Evolutionary conservation across 2,113 vertebrate species (phyloP).

Genomic region (Myotis brandtii): DNA sequence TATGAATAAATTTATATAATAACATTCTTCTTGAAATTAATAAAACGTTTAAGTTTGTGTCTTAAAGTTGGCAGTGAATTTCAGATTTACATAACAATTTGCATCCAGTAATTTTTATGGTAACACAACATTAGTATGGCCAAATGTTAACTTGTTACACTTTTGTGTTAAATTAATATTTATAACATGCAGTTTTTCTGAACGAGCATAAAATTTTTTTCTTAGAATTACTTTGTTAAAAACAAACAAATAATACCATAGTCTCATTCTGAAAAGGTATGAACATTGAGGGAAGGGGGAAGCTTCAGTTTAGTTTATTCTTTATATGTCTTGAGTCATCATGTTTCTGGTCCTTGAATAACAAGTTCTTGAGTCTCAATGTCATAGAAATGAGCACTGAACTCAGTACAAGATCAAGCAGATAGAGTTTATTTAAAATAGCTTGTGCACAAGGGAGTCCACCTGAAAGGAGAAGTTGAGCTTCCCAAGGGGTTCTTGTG

Average conservation of each 20-base stretch:
- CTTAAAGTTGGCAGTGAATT: background rate
- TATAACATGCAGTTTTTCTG: background rate
- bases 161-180: conserved; percentile 14
- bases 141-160: background rate
- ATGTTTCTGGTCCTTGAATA: background rate
- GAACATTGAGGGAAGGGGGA: background rate
- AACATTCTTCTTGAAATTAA: background rate
- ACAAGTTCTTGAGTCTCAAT: background rate
- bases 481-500: too few species aligned
- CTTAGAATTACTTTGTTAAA: conserved; percentile 30
- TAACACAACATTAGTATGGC: conserved; percentile 9
- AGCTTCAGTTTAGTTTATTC: background rate
- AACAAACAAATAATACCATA: conserved; percentile 15
- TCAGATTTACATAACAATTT: conserved; percentile 49
- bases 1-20: background rate
- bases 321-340: background rate
- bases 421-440: too few species aligned
- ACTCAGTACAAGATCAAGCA: too few species aligned
- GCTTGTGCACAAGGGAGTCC: too few species aligned
- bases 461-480: too few species aligned
- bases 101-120: background rate
- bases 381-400: too few species aligned
- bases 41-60: conserved; percentile 38
- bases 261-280: background rate
- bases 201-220: background rate